phyloP scores from a whole-genome alignment of 2,113 vertebrate species.

The Chionis minor region DNA sequence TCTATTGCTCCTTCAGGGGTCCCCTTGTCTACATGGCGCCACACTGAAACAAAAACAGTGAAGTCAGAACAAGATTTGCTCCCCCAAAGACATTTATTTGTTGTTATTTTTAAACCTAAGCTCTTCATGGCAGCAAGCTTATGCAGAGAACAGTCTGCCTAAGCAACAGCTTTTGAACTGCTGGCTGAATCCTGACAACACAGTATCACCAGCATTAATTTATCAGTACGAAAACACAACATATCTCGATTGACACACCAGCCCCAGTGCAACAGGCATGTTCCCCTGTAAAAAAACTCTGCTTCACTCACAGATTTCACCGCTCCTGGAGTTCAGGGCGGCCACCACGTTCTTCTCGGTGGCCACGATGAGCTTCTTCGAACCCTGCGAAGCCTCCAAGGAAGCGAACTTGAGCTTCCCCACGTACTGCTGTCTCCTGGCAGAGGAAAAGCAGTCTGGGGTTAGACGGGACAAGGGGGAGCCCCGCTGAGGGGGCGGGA shows the following conservation, averaged over 20 bases:
- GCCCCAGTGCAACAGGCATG: fast-evolving
- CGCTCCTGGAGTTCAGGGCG: slow-evolving; percentile 88
- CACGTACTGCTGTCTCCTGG: slow-evolving; percentile 93
- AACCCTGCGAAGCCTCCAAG: slow-evolving; percentile 86
- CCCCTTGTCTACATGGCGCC: slow-evolving; percentile 93
- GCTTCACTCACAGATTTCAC: slow-evolving; percentile 88
- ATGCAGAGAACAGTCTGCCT: background rate
- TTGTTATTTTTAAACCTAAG: fast-evolving
- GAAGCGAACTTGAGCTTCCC: slow-evolving; percentile 91
- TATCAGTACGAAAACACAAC: fast-evolving
- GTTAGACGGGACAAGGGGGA: fast-evolving
- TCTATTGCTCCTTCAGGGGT: slow-evolving; percentile 87
- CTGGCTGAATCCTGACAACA: fast-evolving
- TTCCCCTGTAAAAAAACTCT: fast-evolving
- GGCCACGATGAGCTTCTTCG: slow-evolving; percentile 90
- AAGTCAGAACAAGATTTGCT: fast-evolving
- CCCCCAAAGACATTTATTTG: fast-evolving
- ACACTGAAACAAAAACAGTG: slow-evolving; percentile 74
- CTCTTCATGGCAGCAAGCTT: fast-evolving
- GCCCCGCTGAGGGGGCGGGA: background rate
- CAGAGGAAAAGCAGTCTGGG: background rate
- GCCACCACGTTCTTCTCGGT: slow-evolving; percentile 94
- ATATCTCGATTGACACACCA: fast-evolving
- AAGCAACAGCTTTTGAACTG: fast-evolving
- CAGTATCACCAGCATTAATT: fast-evolving